Evolutionary conservation across 1,140 invertebrate species (phyloP).

Genomic region (Colletes latitarsis): DNA sequence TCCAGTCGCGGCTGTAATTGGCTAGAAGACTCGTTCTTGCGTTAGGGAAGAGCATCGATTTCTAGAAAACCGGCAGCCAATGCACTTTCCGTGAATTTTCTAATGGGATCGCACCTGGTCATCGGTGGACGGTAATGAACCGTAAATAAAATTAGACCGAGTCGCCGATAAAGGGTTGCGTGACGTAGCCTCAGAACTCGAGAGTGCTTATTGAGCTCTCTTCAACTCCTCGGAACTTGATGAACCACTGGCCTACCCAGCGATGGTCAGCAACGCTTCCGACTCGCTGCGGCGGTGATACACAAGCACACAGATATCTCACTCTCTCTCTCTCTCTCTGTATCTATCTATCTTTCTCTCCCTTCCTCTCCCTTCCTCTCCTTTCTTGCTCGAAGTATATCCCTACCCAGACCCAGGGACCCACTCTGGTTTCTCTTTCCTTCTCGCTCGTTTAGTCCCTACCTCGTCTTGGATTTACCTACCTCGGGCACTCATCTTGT

Average conservation of each 20-base stretch:
- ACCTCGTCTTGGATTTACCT: slow-evolving; percentile 71
- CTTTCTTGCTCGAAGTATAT: slow-evolving; percentile 11
- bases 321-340: neutral
- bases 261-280: slow-evolving; percentile 63
- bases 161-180: slow-evolving; percentile 60
- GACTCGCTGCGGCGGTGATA: slow-evolving; percentile 40
- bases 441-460: slow-evolving; percentile 35
- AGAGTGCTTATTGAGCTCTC: slow-evolving; percentile 63
- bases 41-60: neutral
- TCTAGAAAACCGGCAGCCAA: neutral
- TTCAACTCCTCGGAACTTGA: slow-evolving; percentile 63
- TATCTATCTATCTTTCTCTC: slow-evolving; percentile 12
- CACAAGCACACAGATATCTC: neutral
- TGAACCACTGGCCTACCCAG: slow-evolving; percentile 56
- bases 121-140: slow-evolving; percentile 36
- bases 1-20: neutral
- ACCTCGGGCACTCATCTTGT: slow-evolving; percentile 75
- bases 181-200: slow-evolving; percentile 48
- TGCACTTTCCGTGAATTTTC: slow-evolving; percentile 37
- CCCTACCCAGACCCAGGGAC: neutral
- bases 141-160: slow-evolving; percentile 66
- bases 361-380: neutral
- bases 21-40: neutral
- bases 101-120: slow-evolving; percentile 41
- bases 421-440: slow-evolving; percentile 40